Conservation (phyloP, 1,140 invertebrate species). For the Eumaeus atala region DNA sequence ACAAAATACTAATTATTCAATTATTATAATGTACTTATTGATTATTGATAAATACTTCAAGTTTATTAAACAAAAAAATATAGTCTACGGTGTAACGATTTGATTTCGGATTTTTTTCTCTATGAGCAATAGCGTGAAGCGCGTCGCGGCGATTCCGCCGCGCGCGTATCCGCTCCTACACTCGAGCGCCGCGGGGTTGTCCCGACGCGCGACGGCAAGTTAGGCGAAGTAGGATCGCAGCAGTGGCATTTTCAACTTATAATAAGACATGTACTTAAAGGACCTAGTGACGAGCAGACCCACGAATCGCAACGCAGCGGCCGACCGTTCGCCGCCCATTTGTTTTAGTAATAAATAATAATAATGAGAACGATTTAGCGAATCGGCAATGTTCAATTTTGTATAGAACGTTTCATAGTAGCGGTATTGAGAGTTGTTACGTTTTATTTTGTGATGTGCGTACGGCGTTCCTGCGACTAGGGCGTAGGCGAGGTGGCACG, state of each 20-base stretch:
- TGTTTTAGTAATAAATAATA: slow-evolving; percentile 62
- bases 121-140: slow-evolving; percentile 60
- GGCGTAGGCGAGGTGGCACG: slow-evolving; percentile 25
- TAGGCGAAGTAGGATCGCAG: slow-evolving; percentile 67
- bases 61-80: slow-evolving; percentile 66
- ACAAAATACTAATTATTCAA: slow-evolving; percentile 74
- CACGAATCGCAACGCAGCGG: slow-evolving; percentile 38
- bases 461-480: slow-evolving; percentile 21
- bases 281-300: slow-evolving; percentile 51
- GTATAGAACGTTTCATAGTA: slow-evolving; percentile 73
- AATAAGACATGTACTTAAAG: slow-evolving; percentile 68
- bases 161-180: neutral
- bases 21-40: slow-evolving; percentile 74
- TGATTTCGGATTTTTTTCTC: slow-evolving; percentile 68
- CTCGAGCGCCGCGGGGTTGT: slow-evolving; percentile 13
- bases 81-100: slow-evolving; percentile 71
- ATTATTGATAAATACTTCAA: slow-evolving; percentile 74
- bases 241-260: slow-evolving; percentile 69
- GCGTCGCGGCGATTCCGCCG: slow-evolving; percentile 21
- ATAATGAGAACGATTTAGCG: slow-evolving; percentile 56
- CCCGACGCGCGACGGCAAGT: slow-evolving; percentile 17
- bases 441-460: slow-evolving; percentile 54
- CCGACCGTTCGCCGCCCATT: slow-evolving; percentile 57
- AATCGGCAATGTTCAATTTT: slow-evolving; percentile 73
- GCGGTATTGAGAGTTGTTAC: slow-evolving; percentile 68